These are phyloP conservation scores for Ptychobarbus kaznakovi DNA, from an alignment of 2,797 vertebrate genomes.

Conservation along the genomic window DNA sequence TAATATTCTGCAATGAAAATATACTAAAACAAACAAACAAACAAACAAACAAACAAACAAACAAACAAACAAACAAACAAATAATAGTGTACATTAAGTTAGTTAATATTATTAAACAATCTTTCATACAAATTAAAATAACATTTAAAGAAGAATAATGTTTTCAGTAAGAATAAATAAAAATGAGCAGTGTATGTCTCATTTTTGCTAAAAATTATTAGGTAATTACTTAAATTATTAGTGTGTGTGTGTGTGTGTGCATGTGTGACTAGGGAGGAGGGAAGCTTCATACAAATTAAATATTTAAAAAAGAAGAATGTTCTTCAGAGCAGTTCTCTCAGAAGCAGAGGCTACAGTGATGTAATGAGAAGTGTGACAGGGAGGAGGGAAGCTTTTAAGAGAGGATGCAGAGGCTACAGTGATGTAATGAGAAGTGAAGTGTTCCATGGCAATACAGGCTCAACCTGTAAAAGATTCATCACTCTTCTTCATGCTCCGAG, in stretches of 20 bases:
- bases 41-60: neutral
- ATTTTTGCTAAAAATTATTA: neutral
- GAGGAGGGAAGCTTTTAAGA: constrained; percentile 49
- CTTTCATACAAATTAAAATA: neutral
- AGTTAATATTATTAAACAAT: neutral
- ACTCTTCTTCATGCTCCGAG: constrained; percentile 61
- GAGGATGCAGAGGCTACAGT: constrained; percentile 60
- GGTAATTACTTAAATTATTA: no score
- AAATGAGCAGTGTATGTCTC: no score
- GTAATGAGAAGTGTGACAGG: constrained; percentile 70
- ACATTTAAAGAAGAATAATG: neutral
- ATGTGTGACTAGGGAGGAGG: no score
- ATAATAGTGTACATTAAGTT: neutral
- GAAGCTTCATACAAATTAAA: neutral
- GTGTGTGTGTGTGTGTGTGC: no score
- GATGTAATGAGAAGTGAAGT: constrained; percentile 81
- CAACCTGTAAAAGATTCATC: constrained; percentile 78
- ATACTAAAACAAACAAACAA: neutral
- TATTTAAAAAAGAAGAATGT: neutral
- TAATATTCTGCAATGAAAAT: neutral
- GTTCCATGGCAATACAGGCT: constrained; percentile 68
- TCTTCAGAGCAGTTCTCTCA: constrained; percentile 17
- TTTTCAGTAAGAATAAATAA: no score
- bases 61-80: neutral
- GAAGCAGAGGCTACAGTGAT: constrained; percentile 69